Evolutionary conservation across 2,113 vertebrate genomes (phyloP).

Genomic region (Rafetus swinhoei): DNA sequence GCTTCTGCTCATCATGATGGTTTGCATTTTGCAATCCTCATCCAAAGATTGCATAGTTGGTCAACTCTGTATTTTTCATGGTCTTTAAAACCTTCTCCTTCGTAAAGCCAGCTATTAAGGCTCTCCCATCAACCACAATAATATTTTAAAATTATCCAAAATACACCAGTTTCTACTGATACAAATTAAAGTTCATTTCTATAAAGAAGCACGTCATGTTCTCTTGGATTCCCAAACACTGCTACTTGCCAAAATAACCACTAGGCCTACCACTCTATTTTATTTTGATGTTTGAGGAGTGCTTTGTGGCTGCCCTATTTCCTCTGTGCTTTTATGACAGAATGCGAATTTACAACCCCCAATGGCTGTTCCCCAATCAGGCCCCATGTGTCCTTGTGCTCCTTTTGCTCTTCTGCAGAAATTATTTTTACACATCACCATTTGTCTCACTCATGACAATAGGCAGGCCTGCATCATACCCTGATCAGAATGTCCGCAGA

Average conservation of each 20-base stretch:
- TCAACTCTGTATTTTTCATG: background rate
- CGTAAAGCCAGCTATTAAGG: background rate
- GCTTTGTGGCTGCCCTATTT: conserved; percentile 14
- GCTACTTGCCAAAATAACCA: background rate
- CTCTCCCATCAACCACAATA: background rate
- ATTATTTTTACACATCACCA: background rate
- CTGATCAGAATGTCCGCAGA: background rate
- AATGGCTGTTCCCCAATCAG: background rate
- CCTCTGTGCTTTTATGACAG: background rate
- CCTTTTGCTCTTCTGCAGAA: background rate
- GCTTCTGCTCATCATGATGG: background rate
- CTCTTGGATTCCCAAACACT: background rate
- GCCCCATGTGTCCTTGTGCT: background rate
- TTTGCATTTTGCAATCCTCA: background rate
- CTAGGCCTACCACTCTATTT: background rate
- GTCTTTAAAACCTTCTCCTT: conserved; percentile 32
- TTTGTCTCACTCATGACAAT: background rate
- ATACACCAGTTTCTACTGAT: background rate
- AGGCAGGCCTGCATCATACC: background rate
- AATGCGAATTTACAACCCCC: background rate
- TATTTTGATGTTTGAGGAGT: background rate
- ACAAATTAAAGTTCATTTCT: background rate
- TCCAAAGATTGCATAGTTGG: background rate
- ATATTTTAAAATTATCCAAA: background rate
- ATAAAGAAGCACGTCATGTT: background rate